These are phyloP conservation scores for Myrmecobius fasciatus DNA, from an alignment of 2,113 vertebrate species.

Conservation along the genomic window DNA sequence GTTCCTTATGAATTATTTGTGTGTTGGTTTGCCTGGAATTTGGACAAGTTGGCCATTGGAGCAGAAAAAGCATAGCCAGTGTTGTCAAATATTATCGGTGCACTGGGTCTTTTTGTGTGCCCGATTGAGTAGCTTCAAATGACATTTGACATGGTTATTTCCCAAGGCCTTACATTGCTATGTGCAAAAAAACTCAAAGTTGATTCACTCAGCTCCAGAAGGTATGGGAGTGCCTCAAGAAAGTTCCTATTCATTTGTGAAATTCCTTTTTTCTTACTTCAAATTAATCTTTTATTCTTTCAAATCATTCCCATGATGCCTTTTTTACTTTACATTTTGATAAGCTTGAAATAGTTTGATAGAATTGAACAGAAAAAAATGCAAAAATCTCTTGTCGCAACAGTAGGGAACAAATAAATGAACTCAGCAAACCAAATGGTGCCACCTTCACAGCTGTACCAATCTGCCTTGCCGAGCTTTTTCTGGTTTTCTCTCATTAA, in stretches of 20 bases:
- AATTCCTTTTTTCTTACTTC: slow-evolving; percentile 62
- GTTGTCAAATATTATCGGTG: slow-evolving; percentile 84
- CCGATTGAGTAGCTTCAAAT: slow-evolving; percentile 82
- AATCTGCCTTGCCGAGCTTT: not conserved
- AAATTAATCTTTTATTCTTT: slow-evolving; percentile 71
- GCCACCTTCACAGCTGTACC: slow-evolving; percentile 35
- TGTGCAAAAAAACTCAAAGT: slow-evolving; percentile 54
- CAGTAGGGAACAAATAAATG: slow-evolving; percentile 58
- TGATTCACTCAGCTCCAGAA: slow-evolving; percentile 46
- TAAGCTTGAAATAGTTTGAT: slow-evolving; percentile 69
- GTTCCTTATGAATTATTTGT: slow-evolving; percentile 75
- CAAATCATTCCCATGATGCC: slow-evolving; percentile 46
- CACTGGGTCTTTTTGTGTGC: slow-evolving; percentile 79
- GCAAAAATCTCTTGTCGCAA: slow-evolving; percentile 41
- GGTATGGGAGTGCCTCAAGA: slow-evolving; percentile 45
- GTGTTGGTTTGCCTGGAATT: slow-evolving; percentile 70
- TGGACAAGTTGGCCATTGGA: slow-evolving; percentile 77
- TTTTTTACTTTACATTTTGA: slow-evolving; percentile 68
- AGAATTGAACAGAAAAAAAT: slow-evolving; percentile 50
- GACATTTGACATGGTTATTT: slow-evolving; percentile 81
- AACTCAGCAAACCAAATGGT: slow-evolving; percentile 19
- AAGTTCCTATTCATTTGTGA: slow-evolving; percentile 73
- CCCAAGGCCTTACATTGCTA: slow-evolving; percentile 75
- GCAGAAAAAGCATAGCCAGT: slow-evolving; percentile 83
- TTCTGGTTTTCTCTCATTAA: slow-evolving; percentile 29